Base-by-base conservation (phyloP, 1,140 invertebrate species). In the Drosophila watanabei region DNA sequence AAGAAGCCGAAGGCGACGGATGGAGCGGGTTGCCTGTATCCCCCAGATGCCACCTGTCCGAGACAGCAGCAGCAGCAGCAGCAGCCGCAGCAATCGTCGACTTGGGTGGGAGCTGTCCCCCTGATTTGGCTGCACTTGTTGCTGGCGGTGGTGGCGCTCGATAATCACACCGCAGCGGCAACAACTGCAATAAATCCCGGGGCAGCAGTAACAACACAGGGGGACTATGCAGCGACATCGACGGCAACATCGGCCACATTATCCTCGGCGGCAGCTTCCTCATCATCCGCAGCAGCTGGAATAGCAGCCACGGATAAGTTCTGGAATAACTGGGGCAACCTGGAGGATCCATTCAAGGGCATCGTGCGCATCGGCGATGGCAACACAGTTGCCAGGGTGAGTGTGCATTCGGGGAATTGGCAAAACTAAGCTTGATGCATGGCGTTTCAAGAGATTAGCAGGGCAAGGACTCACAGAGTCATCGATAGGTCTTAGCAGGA, bases 101-200 rank as follows among this genome's bases (percentile, higher is more conserved):
- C 20, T 16, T 9, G 85, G 83, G 72, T 45, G 48, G 57, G 63
- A 52, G 48, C 52, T 51, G 52, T 72, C 43, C 62, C 77, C 35
- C 51, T 62, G 32, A 46, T 80, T 52, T 43, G 37, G 59, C 37
- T 75, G 65, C 49, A 82, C 72, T 43, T 77, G 71, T 49, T 89
- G 75, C 54, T 85, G 75, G 13, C 82, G 46, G 41, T 86, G 54
- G 45, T 80, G 68, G 45, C 75, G 71, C 69, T 61, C 79, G 61
- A 45, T 14, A 48, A 89, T 57, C 64, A 77, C 43, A 72, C 91
- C 94, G 96, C 92, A 94, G 95, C 72, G 93, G 96, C 0, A 95
- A 95, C 68, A 70, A 56, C 80, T 20, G 51, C 75, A 54, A 63
- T 82, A 58, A 70, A 70, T 70, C 60, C 91, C 94, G 96, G 71